Evolutionary conservation across 1,140 invertebrate genomes (phyloP), one percentile per base, ranked within the genome.

Genomic region (Eurosta solidaginis): DNA sequence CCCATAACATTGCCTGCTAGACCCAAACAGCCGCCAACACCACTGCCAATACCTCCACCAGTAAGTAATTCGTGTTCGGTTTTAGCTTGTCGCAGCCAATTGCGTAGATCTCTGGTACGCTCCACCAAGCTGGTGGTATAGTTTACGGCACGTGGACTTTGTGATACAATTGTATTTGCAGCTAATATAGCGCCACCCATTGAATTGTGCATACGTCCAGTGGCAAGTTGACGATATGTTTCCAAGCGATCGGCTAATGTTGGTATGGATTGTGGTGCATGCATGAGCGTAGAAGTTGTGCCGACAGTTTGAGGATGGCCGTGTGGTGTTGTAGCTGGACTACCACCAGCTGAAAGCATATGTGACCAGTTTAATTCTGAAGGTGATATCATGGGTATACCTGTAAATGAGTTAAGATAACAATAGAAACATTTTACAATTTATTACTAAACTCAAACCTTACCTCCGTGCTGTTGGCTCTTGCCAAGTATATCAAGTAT

Each of bases 401-500:
- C 40, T 47, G 17, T 45, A 74, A 44, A 9, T 17, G 27, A 68
- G 9, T n/a, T 9, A 74, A 20, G 17, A 68, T 45, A 3, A 17
- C 25, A 0, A 74, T 45, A 42, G 3, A 12, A 10, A n/a, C n/a
- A 9, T 52, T 22, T 52, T 33, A 33, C 29, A n/a, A 3, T 1
- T 14, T n/a, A 6, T 33, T 29, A 27, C 3, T 17, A 74, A 45
- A 22, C 36, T 45, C 27, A 76, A n/a, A n/a, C n/a, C n/a, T 40
- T 50, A 80, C 77, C 79, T 68, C 77, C 77, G 12, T 80, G 82
- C 9, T 82, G 80, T 27, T 91, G 90, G 77, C 92, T 91, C 80
- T 92, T 92, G 36, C 92, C 90, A 20, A 93, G 85, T 47, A 93
- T 92, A 45, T 92, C 91, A 89, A 92, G 92, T 77, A 93, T 93